Evolutionary conservation across 2,888 invertebrate genomes (phyloP).

Genomic region (Rotaria magnacalcarata): DNA sequence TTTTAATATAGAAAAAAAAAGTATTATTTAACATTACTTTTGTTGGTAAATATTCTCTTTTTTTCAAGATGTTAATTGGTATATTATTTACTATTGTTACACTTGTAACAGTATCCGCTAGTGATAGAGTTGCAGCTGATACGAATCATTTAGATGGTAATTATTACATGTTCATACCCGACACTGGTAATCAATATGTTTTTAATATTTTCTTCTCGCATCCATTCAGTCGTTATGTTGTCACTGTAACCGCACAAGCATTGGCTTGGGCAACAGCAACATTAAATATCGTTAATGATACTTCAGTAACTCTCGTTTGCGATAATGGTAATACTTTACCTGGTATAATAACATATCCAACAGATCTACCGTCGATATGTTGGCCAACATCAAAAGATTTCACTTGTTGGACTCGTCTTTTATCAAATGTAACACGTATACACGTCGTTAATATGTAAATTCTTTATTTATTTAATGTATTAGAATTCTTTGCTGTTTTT

Average conservation of each 20-base stretch:
- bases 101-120: neutral
- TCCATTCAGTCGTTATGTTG: neutral
- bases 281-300: neutral
- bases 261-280: neutral
- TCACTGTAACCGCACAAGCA: slow-evolving; percentile 5
- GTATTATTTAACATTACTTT: too few species aligned
- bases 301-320: neutral
- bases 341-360: neutral
- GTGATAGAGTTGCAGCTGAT: neutral
- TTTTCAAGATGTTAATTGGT: neutral
- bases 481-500: too few species aligned
- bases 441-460: slow-evolving; percentile 18
- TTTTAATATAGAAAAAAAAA: too few species aligned
- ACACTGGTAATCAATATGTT: neutral
- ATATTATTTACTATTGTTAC: neutral
- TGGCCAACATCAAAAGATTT: slow-evolving; percentile 6
- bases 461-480: neutral
- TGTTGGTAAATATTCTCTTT: too few species aligned
- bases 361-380: slow-evolving; percentile 19
- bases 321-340: neutral
- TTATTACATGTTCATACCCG: neutral
- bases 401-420: neutral
- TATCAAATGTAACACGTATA: slow-evolving; percentile 17
- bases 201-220: neutral
- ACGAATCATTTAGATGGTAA: neutral